A percentile compares a stretch with the other conserved stretches of the same genome.
Evolutionary conservation across 2,888 invertebrate species (phyloP).

Genomic region (Tipula vernalis): DNA sequence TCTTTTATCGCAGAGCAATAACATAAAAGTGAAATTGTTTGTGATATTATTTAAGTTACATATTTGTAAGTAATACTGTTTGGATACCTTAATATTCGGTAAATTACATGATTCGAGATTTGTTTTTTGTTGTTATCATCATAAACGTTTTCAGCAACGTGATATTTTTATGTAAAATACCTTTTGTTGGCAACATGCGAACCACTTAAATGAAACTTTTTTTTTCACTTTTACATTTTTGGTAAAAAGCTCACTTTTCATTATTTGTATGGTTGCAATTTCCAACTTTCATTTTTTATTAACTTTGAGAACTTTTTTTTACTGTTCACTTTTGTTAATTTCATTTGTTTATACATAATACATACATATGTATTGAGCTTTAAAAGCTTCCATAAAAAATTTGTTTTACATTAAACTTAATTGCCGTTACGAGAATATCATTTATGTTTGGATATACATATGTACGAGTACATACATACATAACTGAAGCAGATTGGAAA

Average conservation of each 20-base stretch:
- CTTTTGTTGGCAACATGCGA: not conserved
- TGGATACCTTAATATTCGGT: not conserved
- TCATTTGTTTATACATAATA: not conserved
- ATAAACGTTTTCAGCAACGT: not conserved
- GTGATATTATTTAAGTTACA: not conserved
- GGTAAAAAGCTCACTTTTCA: not conserved
- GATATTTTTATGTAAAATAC: not conserved
- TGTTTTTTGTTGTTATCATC: not conserved
- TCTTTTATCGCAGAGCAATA: not conserved
- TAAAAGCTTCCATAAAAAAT: not conserved
- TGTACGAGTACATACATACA: too few species aligned
- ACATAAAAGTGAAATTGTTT: not conserved
- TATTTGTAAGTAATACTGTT: not conserved
- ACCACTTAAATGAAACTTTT: not conserved
- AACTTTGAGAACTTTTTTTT: not conserved
- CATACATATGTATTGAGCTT: not conserved
- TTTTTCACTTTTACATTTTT: not conserved
- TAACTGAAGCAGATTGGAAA: not conserved
- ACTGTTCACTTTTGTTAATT: not conserved
- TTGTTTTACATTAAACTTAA: not conserved
- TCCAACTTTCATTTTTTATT: not conserved
- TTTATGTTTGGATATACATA: not conserved
- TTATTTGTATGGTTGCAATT: not conserved
- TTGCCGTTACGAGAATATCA: not conserved
- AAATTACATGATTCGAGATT: not conserved